These are phyloP conservation scores for Leptinotarsa juncta DNA, from an alignment of 2,888 invertebrate species.

Conservation along the genomic window DNA sequence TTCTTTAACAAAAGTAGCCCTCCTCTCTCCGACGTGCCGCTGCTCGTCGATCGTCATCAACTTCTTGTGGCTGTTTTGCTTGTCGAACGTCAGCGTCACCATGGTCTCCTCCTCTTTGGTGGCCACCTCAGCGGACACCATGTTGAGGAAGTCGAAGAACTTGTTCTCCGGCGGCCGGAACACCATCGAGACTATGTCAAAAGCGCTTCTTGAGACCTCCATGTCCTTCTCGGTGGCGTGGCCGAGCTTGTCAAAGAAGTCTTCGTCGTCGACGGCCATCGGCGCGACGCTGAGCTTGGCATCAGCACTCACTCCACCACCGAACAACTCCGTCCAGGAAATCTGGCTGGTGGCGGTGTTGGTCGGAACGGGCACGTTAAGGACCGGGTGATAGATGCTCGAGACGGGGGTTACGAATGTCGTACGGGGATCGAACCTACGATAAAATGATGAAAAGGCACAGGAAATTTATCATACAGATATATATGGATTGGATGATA, in stretches of 20 bases:
- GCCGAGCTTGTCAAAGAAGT: background rate
- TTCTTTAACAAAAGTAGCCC: background rate
- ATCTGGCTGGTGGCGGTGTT: slow-evolving; percentile 26
- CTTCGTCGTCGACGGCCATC: slow-evolving; percentile 17
- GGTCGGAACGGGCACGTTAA: background rate
- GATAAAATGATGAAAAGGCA: background rate
- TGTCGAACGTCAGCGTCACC: slow-evolving; percentile 25
- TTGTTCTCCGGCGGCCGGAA: slow-evolving; percentile 55
- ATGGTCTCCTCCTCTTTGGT: slow-evolving; percentile 28
- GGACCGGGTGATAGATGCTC: slow-evolving; percentile 25
- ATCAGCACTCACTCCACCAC: slow-evolving; percentile 27
- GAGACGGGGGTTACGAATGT: slow-evolving; percentile 20
- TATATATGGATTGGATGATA: too few species aligned
- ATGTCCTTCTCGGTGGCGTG: background rate
- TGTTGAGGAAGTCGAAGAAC: slow-evolving; percentile 50
- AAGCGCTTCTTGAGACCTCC: slow-evolving; percentile 15
- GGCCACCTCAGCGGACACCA: slow-evolving; percentile 42
- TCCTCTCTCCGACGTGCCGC: background rate
- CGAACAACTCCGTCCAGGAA: slow-evolving; percentile 49
- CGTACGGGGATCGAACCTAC: slow-evolving; percentile 25
- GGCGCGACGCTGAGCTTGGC: slow-evolving; percentile 28
- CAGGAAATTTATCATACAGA: too few species aligned
- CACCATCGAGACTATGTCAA: slow-evolving; percentile 54
- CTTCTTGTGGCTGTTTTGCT: background rate
- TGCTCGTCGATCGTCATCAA: background rate